phyloP scores from a whole-genome alignment of 2,113 vertebrate genomes.

The Pontoporia blainvillei region DNA sequence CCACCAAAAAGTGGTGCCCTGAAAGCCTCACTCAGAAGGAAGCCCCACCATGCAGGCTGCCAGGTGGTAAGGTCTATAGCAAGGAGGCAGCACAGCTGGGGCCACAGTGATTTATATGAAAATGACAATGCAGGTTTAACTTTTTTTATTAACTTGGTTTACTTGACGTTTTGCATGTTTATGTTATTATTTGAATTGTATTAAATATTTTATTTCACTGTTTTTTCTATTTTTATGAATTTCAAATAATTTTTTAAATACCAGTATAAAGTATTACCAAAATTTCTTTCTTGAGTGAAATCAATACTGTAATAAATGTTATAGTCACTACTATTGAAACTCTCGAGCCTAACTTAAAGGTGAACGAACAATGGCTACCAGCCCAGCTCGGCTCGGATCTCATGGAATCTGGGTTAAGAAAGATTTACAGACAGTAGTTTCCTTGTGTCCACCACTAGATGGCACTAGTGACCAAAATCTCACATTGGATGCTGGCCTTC shows the following conservation, averaged over 20 bases:
- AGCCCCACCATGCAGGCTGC: not conserved
- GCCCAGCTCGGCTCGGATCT: not conserved
- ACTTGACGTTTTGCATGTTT: not conserved
- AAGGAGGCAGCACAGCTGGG: not conserved
- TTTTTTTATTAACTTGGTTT: not conserved
- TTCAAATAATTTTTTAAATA: not conserved
- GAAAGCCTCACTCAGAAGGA: not conserved
- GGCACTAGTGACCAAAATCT: conserved; percentile 34
- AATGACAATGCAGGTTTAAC: not conserved
- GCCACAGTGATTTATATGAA: not conserved
- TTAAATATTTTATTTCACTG: not conserved
- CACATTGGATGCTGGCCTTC: not conserved
- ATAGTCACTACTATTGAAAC: not conserved
- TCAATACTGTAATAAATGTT: not conserved
- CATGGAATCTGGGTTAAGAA: not conserved
- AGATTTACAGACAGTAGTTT: not conserved
- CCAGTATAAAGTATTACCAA: not conserved
- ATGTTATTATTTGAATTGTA: conserved; percentile 2
- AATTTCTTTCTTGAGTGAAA: not conserved
- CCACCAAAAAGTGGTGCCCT: not conserved
- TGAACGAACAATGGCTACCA: not conserved
- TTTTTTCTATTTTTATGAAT: not conserved
- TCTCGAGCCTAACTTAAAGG: not conserved
- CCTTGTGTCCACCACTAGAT: conserved; percentile 38
- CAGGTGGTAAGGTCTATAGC: not conserved